Conservation (phyloP, 2,113 vertebrate genomes). For the Sclerurus mexicanus region DNA sequence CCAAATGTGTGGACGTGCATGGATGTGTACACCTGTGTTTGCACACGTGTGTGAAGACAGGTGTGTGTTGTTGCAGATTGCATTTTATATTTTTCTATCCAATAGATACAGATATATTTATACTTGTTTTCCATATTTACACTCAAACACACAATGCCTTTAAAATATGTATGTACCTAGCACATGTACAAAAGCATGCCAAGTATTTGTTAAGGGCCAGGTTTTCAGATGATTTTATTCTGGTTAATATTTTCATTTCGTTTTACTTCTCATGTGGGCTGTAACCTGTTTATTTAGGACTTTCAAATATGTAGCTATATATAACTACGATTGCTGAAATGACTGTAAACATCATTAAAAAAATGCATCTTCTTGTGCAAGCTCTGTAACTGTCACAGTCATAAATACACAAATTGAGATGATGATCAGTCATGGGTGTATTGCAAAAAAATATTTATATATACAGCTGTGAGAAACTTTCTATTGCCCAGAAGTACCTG, state of each 20-base stretch:
- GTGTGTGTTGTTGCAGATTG: background rate
- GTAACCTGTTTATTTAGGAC: slow-evolving; percentile 11
- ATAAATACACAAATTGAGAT: slow-evolving; percentile 19
- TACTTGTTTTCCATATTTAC: background rate
- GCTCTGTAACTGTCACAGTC: background rate
- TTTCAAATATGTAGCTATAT: slow-evolving; percentile 21
- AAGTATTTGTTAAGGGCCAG: background rate
- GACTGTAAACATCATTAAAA: slow-evolving; percentile 35
- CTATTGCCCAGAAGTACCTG: background rate
- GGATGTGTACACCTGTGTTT: background rate
- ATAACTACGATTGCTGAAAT: slow-evolving; percentile 20
- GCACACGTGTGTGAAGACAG: background rate
- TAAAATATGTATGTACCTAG: background rate
- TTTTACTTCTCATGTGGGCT: background rate
- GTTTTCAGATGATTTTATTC: background rate
- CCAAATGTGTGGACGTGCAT: too few relatives aligned
- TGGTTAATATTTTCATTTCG: background rate
- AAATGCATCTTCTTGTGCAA: slow-evolving; percentile 2
- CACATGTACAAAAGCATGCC: background rate
- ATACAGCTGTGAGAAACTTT: background rate
- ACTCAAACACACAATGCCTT: background rate
- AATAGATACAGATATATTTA: background rate
- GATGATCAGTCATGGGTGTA: background rate
- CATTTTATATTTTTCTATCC: background rate
- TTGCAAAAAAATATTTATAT: background rate